phyloP scores from a whole-genome alignment of 2,888 invertebrate genomes.

The Sabatieria punctata region DNA sequence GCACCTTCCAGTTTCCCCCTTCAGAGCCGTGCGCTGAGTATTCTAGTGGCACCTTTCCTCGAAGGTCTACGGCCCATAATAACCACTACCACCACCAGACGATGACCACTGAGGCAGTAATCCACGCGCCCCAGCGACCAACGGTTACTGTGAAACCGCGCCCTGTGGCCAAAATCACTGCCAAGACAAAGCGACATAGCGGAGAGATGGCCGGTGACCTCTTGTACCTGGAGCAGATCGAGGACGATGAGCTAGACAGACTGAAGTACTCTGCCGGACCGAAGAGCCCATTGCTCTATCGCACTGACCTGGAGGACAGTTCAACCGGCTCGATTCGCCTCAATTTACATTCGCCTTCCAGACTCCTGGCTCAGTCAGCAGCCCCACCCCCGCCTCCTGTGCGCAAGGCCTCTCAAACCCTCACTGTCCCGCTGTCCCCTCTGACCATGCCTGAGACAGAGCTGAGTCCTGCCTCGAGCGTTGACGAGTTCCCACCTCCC shows the following conservation, averaged over 20 bases:
- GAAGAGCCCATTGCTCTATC: too few species aligned
- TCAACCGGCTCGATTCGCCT: constrained; percentile 30
- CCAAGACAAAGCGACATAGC: not conserved
- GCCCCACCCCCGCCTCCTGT: constrained; percentile 11
- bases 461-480: constrained; percentile 9
- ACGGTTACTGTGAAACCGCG: constrained; percentile 60
- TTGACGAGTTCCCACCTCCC: constrained; percentile 30
- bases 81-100: too few species aligned
- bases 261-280: too few species aligned
- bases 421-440: constrained; percentile 11
- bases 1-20: too few species aligned
- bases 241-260: too few species aligned
- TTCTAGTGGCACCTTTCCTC: too few species aligned
- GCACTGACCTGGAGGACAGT: constrained; percentile 20
- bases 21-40: too few species aligned
- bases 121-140: constrained; percentile 69
- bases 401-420: constrained; percentile 9
- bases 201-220: constrained; percentile 15
- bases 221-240: too few species aligned
- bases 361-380: constrained; percentile 5
- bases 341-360: constrained; percentile 12
- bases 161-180: constrained; percentile 55
- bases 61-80: too few species aligned
- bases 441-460: too few species aligned
- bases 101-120: constrained; percentile 43